These are phyloP conservation scores for Leucophenga montana DNA, from an alignment of 2,888 invertebrate species.

Conservation along the genomic window DNA sequence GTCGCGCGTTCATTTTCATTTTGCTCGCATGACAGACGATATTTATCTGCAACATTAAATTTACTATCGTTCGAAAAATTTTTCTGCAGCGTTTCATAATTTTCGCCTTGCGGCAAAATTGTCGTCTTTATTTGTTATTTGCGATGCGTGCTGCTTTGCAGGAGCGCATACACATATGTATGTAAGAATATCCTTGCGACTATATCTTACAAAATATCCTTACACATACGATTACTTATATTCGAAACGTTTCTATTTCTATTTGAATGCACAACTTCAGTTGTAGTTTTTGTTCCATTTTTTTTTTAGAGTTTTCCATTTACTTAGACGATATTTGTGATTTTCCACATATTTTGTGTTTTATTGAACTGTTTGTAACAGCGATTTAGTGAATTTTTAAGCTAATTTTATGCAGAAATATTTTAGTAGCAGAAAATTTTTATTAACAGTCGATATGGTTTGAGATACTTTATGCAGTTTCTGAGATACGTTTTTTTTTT, in stretches of 20 bases:
- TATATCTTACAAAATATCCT: too few relatives aligned
- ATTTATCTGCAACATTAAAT: conserved; percentile 68
- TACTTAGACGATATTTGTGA: conserved; percentile 59
- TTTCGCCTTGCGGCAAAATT: conserved; percentile 64
- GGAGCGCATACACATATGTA: not conserved
- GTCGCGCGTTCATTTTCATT: conserved; percentile 40
- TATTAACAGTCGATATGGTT: too few relatives aligned
- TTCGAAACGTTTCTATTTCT: conserved; percentile 51
- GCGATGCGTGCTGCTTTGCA: not conserved
- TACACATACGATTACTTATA: conserved; percentile 36
- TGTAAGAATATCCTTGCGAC: not conserved
- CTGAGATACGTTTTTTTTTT: too few relatives aligned
- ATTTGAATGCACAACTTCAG: conserved; percentile 58
- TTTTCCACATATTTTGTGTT: conserved; percentile 69
- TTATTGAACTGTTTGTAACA: conserved; percentile 68
- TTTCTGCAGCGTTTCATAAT: conserved; percentile 54
- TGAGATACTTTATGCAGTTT: too few relatives aligned
- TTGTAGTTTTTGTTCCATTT: conserved; percentile 35
- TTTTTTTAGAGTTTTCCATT: conserved; percentile 33
- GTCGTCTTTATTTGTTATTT: conserved; percentile 59
- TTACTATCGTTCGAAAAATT: conserved; percentile 50
- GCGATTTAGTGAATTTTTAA: conserved; percentile 4
- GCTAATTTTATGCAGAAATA: too few relatives aligned
- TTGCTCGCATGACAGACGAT: conserved; percentile 62
- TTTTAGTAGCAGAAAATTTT: too few relatives aligned